Conservation (phyloP, 2,888 invertebrate genomes). For the Siphonodentalium dalli region DNA sequence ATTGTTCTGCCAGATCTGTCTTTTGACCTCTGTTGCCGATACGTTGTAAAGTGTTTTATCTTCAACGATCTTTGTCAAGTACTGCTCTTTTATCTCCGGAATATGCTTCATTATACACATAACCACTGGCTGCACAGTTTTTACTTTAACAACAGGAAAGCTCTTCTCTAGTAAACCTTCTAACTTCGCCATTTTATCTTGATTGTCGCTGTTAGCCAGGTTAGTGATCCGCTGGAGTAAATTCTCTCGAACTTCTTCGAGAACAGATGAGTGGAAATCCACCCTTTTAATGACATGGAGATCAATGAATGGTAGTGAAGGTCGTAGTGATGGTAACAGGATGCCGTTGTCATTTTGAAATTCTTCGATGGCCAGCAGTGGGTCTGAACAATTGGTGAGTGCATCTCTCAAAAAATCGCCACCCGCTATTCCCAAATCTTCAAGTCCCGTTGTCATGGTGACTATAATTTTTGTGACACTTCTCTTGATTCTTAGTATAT, state of each 20-base stretch:
- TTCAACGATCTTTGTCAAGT: constrained; percentile 71
- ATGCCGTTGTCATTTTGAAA: constrained; percentile 78
- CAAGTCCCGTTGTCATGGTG: constrained; percentile 67
- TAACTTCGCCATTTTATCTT: constrained; percentile 77
- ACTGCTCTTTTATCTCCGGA: constrained; percentile 90
- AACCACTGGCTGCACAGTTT: constrained; percentile 85
- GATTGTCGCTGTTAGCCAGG: constrained; percentile 49
- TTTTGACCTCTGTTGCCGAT: constrained; percentile 94
- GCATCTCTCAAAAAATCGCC: constrained; percentile 87
- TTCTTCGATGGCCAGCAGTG: constrained; percentile 96
- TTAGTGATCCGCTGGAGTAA: constrained; percentile 51
- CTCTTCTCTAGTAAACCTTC: constrained; percentile 90
- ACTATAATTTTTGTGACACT: too few species aligned
- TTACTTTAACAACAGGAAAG: constrained; percentile 91
- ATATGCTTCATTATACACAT: constrained; percentile 94
- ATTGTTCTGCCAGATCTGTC: constrained; percentile 98
- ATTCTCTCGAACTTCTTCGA: constrained; percentile 60
- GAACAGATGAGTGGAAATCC: constrained; percentile 87
- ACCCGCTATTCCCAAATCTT: constrained; percentile 87
- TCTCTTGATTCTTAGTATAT: too few species aligned
- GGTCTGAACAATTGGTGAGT: constrained; percentile 93
- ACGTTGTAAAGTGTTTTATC: constrained; percentile 83
- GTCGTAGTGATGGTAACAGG: constrained; percentile 83
- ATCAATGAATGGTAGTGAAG: constrained; percentile 93
- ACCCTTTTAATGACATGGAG: constrained; percentile 89